phyloP scores from a whole-genome alignment of 2,113 vertebrate species.

The Passer montanus region DNA sequence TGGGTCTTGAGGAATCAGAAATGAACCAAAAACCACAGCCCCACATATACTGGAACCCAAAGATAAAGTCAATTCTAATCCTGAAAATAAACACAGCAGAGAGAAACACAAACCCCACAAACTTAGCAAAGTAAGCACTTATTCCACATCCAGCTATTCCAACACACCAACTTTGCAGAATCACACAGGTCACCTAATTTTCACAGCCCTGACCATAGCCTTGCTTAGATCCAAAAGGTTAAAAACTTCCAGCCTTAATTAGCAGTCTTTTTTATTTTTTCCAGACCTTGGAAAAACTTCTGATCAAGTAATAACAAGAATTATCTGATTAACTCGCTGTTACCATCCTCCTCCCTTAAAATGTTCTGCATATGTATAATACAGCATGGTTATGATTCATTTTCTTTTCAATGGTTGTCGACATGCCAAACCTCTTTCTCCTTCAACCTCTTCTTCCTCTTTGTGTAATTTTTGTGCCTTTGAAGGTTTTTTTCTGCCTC shows the following conservation, averaged over 20 bases:
- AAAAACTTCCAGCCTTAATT: background rate
- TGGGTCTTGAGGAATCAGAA: background rate
- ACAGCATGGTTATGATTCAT: background rate
- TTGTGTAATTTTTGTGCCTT: background rate
- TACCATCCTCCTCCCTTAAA: background rate
- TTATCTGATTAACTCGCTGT: background rate
- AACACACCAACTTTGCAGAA: background rate
- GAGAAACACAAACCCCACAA: background rate
- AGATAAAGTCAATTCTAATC: background rate
- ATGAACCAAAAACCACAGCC: background rate
- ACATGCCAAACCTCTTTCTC: background rate
- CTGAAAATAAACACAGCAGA: background rate
- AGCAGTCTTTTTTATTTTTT: background rate
- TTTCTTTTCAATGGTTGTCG: background rate
- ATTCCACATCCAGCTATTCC: background rate
- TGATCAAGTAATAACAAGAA: background rate
- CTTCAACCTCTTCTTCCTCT: background rate
- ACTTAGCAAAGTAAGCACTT: background rate
- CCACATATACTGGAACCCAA: background rate
- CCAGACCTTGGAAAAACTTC: background rate
- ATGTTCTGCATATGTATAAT: background rate
- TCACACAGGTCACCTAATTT: background rate
- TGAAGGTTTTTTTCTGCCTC: background rate
- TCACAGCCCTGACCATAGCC: background rate
- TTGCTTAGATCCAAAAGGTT: background rate